Evolutionary conservation across 2,888 invertebrate species (phyloP).

Genomic region (Melangyna quadrimaculata): DNA sequence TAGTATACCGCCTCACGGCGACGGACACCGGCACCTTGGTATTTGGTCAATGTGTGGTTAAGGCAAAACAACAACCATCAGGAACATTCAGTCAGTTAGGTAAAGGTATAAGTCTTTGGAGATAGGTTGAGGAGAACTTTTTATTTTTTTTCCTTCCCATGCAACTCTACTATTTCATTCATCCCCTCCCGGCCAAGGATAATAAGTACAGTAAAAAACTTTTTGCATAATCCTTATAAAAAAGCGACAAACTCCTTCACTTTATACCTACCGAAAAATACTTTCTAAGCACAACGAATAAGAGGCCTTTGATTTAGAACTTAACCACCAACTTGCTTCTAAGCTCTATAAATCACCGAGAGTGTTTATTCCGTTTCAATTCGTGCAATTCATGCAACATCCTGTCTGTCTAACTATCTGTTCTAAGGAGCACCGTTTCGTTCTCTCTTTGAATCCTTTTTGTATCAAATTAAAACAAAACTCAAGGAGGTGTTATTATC

Average conservation of each 20-base stretch:
- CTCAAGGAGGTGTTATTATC: constrained; percentile 69
- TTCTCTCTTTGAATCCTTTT: constrained; percentile 38
- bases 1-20: background rate
- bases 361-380: constrained; percentile 70
- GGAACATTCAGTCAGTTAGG: background rate
- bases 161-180: constrained; percentile 42
- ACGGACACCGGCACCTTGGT: constrained; percentile 12
- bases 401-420: constrained; percentile 61
- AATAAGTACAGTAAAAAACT: constrained; percentile 61
- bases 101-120: no score
- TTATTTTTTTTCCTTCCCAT: background rate
- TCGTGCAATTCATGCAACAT: constrained; percentile 69
- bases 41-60: constrained; percentile 9
- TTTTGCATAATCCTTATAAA: constrained; percentile 63
- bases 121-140: background rate
- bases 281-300: constrained; percentile 28
- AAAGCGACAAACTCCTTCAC: constrained; percentile 34
- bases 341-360: constrained; percentile 65
- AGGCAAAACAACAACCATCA: background rate
- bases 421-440: background rate
- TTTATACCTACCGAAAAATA: background rate
- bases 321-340: constrained; percentile 13
- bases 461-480: constrained; percentile 66
- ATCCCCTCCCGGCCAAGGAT: constrained; percentile 69
- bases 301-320: constrained; percentile 34